Conservation (phyloP, 2,888 invertebrate genomes). For the Lasioglossum pauxillum region DNA sequence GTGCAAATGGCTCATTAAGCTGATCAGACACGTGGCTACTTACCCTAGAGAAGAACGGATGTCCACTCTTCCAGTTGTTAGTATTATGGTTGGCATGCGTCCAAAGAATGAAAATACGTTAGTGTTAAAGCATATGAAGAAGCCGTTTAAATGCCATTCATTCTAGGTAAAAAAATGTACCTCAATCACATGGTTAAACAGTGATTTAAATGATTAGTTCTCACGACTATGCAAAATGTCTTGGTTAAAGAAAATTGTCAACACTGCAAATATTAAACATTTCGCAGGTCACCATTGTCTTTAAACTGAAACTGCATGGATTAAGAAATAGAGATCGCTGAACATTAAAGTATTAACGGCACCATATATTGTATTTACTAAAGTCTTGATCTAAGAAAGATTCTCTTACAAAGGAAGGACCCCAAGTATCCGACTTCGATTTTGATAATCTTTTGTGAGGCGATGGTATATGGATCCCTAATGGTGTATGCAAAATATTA, state of each 20-base stretch:
- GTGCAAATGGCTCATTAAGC: slow-evolving; percentile 3
- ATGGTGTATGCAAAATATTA: no score
- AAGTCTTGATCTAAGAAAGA: no score
- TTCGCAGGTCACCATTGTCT: background rate
- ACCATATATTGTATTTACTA: background rate
- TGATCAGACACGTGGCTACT: slow-evolving; percentile 66
- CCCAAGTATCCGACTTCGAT: no score
- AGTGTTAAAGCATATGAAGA: slow-evolving; percentile 70
- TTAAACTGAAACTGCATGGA: background rate
- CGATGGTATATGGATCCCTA: no score
- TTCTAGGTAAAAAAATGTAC: slow-evolving; percentile 31
- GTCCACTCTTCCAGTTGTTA: slow-evolving; percentile 83
- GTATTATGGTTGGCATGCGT: slow-evolving; percentile 81
- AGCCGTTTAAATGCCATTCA: slow-evolving; percentile 17
- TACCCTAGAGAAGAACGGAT: slow-evolving; percentile 83
- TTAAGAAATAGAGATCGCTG: background rate
- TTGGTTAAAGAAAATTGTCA: background rate
- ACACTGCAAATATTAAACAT: background rate
- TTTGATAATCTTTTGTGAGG: no score
- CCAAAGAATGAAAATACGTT: slow-evolving; percentile 77
- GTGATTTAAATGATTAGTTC: background rate
- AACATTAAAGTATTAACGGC: background rate
- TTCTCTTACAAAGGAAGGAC: no score
- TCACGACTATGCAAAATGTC: background rate
- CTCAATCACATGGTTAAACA: background rate